These are phyloP conservation scores for Paedocypris sp. DNA, from an alignment of 2,113 vertebrate genomes.

Conservation along the genomic window DNA sequence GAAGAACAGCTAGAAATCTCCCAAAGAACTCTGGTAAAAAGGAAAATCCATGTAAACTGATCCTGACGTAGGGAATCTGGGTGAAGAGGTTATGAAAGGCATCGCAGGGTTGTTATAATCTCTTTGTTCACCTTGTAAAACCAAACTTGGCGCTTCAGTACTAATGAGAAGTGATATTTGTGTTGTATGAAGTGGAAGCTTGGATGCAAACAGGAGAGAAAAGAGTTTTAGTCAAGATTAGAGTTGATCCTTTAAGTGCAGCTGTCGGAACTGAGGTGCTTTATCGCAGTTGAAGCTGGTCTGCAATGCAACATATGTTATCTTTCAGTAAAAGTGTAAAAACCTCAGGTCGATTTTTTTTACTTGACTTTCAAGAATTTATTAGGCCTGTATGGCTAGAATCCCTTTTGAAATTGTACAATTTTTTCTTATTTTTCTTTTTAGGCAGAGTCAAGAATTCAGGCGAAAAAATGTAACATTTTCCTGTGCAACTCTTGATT, in stretches of 20 bases:
- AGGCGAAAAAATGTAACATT: too few species aligned
- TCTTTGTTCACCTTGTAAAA: conserved; percentile 14
- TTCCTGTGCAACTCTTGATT: too few species aligned
- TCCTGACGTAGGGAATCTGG: neutral
- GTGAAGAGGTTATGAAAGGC: conserved; percentile 16
- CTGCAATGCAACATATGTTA: neutral
- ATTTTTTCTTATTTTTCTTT: too few species aligned
- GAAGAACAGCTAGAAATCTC: conserved; percentile 18
- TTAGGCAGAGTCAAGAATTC: too few species aligned
- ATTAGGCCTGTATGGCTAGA: too few species aligned
- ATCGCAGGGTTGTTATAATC: conserved; percentile 17
- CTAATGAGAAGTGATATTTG: conserved; percentile 13
- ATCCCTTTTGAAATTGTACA: too few species aligned
- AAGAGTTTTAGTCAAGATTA: conserved; percentile 18
- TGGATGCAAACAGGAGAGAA: conserved; percentile 10
- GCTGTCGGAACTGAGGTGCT: conserved; percentile 16
- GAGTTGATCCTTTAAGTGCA: conserved; percentile 31
- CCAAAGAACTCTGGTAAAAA: conserved; percentile 1
- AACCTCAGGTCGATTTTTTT: neutral
- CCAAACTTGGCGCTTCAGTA: neutral
- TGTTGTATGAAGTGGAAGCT: neutral
- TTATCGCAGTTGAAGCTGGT: conserved; percentile 21
- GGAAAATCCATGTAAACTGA: neutral
- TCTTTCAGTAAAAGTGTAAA: conserved; percentile 13
- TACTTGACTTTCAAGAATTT: too few species aligned